Conservation (phyloP, 2,888 invertebrate species). For the Lamproptera curius region DNA sequence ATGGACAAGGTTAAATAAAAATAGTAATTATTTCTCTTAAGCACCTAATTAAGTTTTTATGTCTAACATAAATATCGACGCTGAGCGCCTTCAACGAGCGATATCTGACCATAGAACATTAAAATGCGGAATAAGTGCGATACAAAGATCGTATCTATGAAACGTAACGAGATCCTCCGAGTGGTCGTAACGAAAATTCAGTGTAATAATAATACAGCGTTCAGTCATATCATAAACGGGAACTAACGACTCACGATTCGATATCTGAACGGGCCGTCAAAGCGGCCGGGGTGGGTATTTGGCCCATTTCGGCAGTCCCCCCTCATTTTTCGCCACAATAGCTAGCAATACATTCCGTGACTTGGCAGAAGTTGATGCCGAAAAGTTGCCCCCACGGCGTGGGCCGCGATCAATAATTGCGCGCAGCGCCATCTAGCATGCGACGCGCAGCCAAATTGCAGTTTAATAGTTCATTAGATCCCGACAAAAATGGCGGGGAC, state of each 20-base stretch:
- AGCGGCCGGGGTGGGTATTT: slow-evolving; percentile 46
- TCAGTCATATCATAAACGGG: slow-evolving; percentile 20
- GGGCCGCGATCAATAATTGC: slow-evolving; percentile 72
- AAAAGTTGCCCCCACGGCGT: slow-evolving; percentile 57
- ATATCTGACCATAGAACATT: not conserved
- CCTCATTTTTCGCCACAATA: slow-evolving; percentile 75
- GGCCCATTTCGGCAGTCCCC: slow-evolving; percentile 51
- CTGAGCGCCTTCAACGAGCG: too few relatives aligned
- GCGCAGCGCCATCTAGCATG: slow-evolving; percentile 70
- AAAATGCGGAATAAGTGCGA: not conserved
- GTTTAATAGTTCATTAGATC: slow-evolving; percentile 78
- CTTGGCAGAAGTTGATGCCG: slow-evolving; percentile 71
- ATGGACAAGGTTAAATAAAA: too few relatives aligned
- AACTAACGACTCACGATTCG: slow-evolving; percentile 23
- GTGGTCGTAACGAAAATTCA: not conserved
- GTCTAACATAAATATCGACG: too few relatives aligned
- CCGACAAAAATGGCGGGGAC: slow-evolving; percentile 73
- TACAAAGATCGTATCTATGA: not conserved
- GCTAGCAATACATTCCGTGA: slow-evolving; percentile 76
- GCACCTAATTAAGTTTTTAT: too few relatives aligned
- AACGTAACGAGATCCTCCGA: not conserved
- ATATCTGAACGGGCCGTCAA: slow-evolving; percentile 29
- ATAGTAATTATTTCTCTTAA: too few relatives aligned
- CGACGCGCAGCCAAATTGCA: slow-evolving; percentile 77
- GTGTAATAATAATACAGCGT: slow-evolving; percentile 12